Base-by-base conservation (phyloP, 2,113 vertebrate species). In the Caranx melampygus region DNA sequence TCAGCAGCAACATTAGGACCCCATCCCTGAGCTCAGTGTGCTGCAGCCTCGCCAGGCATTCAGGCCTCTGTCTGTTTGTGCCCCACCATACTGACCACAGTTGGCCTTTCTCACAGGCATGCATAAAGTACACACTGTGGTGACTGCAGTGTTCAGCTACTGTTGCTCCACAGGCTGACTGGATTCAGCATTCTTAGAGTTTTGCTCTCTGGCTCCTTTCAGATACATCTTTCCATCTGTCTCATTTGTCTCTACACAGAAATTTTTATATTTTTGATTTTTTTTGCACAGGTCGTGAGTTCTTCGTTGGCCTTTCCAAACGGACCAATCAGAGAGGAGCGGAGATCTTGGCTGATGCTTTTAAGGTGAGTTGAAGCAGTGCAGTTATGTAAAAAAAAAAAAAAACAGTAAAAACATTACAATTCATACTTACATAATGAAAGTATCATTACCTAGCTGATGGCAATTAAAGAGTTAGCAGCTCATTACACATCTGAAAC, bases 321-420 rank as follows among this genome's bases (percentile, higher is more conserved):
- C 92, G 98, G 85, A 99, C 98, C 87, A 99, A 99, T 94, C 98
- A 97, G 88, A 96, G 96, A 91, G 98, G 98, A 90, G 98, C 98
- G 42, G 97, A 99, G 94, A 99, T 99, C 89, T 93, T 99, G 80
- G 98, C 98, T 66, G 97, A 99, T 90, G 95, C 95, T 10, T 99
- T 99, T 91, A 99, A 99, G 97, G 98, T 99, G 92, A 92, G 84
- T 86, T 55, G 18, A n/a, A 54, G 37, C 45, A 11, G 9, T 62
- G 31, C 11, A 13, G 5, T 49, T n/a, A 16, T 51, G 16, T 55
- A 16, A 54, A 55, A 44, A 35, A 54, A 54, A 44, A 35, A 26
- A 26, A 26, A 26, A 26, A 26, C 26, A 26, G 26, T 26, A 26
- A 26, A 26, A 26, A 31, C 21, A 70, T 33, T 1, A 45, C 15